phyloP scores from a whole-genome alignment of 2,888 invertebrate genomes.

The Pedicia rivosa region DNA sequence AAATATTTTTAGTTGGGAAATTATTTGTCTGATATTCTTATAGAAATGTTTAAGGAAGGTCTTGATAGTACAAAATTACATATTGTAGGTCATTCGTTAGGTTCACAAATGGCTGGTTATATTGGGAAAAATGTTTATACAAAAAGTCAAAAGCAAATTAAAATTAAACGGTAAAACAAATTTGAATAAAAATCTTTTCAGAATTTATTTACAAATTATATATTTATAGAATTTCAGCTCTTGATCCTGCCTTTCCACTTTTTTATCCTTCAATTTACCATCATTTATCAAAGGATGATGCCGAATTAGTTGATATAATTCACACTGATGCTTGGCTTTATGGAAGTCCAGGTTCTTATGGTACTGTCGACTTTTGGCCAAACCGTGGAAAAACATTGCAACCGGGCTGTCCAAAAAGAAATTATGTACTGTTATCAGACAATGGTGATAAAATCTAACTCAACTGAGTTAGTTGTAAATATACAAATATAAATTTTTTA shows the following conservation, averaged over 20 bases:
- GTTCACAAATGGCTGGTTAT: slow-evolving; percentile 26
- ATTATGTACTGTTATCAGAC: slow-evolving; percentile 25
- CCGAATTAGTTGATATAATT: slow-evolving; percentile 40
- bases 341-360: slow-evolving; percentile 34
- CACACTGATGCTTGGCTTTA: slow-evolving; percentile 42
- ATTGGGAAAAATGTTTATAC: slow-evolving; percentile 22
- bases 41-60: slow-evolving; percentile 23
- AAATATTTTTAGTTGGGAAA: slow-evolving; percentile 13
- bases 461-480: background rate
- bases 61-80: slow-evolving; percentile 23
- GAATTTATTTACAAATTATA: background rate
- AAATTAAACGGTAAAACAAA: slow-evolving; percentile 14
- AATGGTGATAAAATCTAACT: slow-evolving; percentile 17
- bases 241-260: slow-evolving; percentile 15
- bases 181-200: background rate
- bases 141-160: slow-evolving; percentile 15
- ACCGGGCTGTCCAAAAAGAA: slow-evolving; percentile 18
- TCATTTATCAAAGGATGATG: slow-evolving; percentile 22
- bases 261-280: slow-evolving; percentile 11
- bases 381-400: slow-evolving; percentile 14
- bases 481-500: background rate
- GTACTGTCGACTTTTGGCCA: slow-evolving; percentile 34
- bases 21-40: slow-evolving; percentile 16
- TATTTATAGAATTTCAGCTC: slow-evolving; percentile 11
- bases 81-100: slow-evolving; percentile 28